These are phyloP conservation scores for Eupithecia inturbata DNA, from an alignment of 2,888 invertebrate genomes.

Conservation along the genomic window DNA sequence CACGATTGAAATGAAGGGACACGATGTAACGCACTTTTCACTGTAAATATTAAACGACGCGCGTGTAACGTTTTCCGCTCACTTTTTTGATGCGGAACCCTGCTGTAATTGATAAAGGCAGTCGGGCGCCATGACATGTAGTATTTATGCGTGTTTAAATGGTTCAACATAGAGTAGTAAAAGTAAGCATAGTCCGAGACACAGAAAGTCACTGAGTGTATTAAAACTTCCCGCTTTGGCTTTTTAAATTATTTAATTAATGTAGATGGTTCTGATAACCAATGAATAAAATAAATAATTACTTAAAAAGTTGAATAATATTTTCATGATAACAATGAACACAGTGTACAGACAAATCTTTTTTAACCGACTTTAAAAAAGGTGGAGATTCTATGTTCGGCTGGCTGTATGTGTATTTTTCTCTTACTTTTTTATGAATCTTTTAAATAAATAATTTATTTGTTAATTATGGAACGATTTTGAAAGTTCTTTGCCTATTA, in stretches of 20 bases:
- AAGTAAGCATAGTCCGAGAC: background rate
- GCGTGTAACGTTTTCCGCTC: slow-evolving; percentile 59
- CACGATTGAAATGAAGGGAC: slow-evolving; percentile 20
- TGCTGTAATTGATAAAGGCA: slow-evolving; percentile 80
- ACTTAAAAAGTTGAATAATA: background rate
- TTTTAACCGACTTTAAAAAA: too few species aligned
- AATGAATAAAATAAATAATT: too few species aligned
- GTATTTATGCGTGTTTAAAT: slow-evolving; percentile 81
- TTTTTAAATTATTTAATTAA: too few species aligned
- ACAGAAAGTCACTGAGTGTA: background rate
- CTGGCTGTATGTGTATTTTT: too few species aligned
- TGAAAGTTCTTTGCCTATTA: too few species aligned
- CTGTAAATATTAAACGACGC: slow-evolving; percentile 67
- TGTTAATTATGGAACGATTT: too few species aligned
- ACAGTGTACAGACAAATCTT: background rate
- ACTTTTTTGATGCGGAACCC: slow-evolving; percentile 67
- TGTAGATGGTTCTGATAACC: too few species aligned
- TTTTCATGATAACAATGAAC: background rate
- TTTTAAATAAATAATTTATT: too few species aligned
- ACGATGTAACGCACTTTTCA: slow-evolving; percentile 39
- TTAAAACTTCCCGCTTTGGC: too few species aligned
- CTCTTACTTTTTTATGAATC: too few species aligned
- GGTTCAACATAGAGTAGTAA: slow-evolving; percentile 56
- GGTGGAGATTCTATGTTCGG: too few species aligned
- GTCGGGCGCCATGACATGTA: slow-evolving; percentile 72